Evolutionary conservation across 2,113 vertebrate species (phyloP), one percentile per base, ranked within the genome.

Genomic region (Perca flavescens): DNA sequence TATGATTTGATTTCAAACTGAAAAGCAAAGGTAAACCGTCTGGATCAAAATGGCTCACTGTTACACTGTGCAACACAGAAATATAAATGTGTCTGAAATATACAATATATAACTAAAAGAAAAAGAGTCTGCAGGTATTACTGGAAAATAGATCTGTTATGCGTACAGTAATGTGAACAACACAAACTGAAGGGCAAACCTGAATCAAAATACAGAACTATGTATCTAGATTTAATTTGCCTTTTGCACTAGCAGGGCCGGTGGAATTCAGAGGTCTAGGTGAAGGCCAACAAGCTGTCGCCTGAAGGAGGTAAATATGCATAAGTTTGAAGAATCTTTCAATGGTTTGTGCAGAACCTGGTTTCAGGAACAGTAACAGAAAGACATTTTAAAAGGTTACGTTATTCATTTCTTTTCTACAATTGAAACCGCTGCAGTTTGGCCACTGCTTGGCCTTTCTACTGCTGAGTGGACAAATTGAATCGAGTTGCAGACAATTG

Each of bases 301-400:
- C 40, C 60, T 74, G 78, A 47, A 58, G 49, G 53, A 61, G 1
- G 5, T n/a, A 76, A 70, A 82, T 56, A 68, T 61, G 49, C 19
- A 65, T 66, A 11, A 40, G 61, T 78, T 5, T 43, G 40, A 78
- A 63, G 74, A 65, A 14, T 22, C 6, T 49, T 69, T 65, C 14
- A 73, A 19, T 14, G n/a, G 16, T 77, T 78, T 67, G 49, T 34
- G 58, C 28, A 21, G 40, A 64, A 65, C 1, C 2, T 3, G 3
- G 28, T 63, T 70, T 54, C 19, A 65, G 47, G 61, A 67, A 36
- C 69, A 47, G 53, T 64, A 74, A 74, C 46, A 40, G 58, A 77
- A 74, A 76, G 60, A 13, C 54, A 11, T 63, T 89, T 69, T 43
- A 53, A 83, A 88, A 90, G 88, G 79, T 86, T 86, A 56, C 12